phyloP scores from a whole-genome alignment of 2,888 invertebrate species.

The Xiphydria camelus region DNA sequence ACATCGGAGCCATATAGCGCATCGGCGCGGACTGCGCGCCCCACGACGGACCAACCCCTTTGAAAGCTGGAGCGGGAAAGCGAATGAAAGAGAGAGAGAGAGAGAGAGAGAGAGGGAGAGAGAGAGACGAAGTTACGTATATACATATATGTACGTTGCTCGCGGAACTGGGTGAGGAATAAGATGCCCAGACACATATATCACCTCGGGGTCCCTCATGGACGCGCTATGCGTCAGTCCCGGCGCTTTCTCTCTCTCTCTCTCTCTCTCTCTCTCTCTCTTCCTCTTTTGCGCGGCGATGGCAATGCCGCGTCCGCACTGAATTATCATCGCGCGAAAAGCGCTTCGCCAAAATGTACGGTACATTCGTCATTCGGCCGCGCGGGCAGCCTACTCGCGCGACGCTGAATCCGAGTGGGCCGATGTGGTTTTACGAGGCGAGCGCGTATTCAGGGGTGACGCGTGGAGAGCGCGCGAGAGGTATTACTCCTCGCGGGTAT shows the following conservation, averaged over 20 bases:
- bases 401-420: conserved; percentile 21
- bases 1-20: too few relatives aligned
- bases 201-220: conserved; percentile 39
- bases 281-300: too few relatives aligned
- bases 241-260: conserved; percentile 45
- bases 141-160: conserved; percentile 1
- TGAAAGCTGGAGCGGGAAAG: background rate
- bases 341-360: conserved; percentile 48
- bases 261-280: too few relatives aligned
- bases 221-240: conserved; percentile 25
- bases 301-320: too few relatives aligned
- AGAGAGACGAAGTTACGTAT: too few relatives aligned
- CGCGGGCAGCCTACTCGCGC: conserved; percentile 19
- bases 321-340: conserved; percentile 55
- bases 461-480: too few relatives aligned
- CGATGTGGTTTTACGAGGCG: too few relatives aligned
- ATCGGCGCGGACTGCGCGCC: too few relatives aligned
- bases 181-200: conserved; percentile 57
- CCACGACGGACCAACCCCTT: conserved; percentile 3
- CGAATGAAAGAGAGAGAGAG: conserved; percentile 3
- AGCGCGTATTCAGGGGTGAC: too few relatives aligned
- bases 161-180: conserved; percentile 53
- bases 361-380: conserved; percentile 45
- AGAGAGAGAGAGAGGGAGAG: conserved; percentile 12
- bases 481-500: too few relatives aligned